Conservation (phyloP, 2,888 invertebrate genomes). For the Sarcophaga caerulescens region DNA sequence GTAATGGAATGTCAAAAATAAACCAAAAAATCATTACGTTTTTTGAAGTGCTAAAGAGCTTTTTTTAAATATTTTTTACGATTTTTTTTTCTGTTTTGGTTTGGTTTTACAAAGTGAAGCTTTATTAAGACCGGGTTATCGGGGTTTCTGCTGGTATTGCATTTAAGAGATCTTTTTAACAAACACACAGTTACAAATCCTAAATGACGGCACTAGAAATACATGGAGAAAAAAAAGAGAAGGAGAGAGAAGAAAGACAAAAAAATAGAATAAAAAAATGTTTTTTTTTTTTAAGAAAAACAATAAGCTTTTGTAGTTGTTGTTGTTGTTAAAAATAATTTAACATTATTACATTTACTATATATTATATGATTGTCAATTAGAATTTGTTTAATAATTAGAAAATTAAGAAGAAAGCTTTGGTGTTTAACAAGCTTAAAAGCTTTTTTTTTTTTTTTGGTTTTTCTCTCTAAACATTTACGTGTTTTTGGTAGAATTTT, state of each 20-base stretch:
- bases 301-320: slow-evolving; percentile 65
- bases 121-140: slow-evolving; percentile 60
- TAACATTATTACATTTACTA: not conserved
- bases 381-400: slow-evolving; percentile 22
- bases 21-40: too few relatives aligned
- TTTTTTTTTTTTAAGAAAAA: slow-evolving; percentile 53
- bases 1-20: slow-evolving; percentile 51
- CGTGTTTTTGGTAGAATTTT: slow-evolving; percentile 53
- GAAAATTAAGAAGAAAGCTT: slow-evolving; percentile 48
- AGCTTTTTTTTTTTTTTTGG: slow-evolving; percentile 34
- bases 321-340: slow-evolving; percentile 10
- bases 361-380: not conserved
- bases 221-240: slow-evolving; percentile 76
- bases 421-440: slow-evolving; percentile 63
- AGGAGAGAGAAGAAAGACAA: slow-evolving; percentile 64
- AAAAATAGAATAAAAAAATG: slow-evolving; percentile 67
- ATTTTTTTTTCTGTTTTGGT: not conserved
- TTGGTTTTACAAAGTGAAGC: slow-evolving; percentile 40
- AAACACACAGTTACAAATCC: slow-evolving; percentile 80
- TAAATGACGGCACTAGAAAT: slow-evolving; percentile 82
- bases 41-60: slow-evolving; percentile 49
- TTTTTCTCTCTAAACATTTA: slow-evolving; percentile 7
- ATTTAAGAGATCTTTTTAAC: slow-evolving; percentile 71
- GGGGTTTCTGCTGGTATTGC: slow-evolving; percentile 73
- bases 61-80: slow-evolving; percentile 59